Base-by-base conservation (phyloP, 2,113 vertebrate genomes). In the Pseudorasbora parva region DNA sequence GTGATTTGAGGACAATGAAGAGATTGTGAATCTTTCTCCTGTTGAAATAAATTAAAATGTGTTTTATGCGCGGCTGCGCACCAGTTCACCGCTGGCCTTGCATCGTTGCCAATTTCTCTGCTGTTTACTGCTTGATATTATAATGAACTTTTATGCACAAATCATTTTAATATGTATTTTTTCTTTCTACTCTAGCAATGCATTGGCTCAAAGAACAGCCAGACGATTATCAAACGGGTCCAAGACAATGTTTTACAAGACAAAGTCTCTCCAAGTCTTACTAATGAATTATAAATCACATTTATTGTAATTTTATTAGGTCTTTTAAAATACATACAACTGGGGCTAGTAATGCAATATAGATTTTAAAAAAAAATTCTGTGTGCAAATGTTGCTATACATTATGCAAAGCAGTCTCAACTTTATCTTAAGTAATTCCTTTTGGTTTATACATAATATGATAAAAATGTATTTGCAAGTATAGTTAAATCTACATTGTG, bases 11-110 rank as follows among this genome's bases (percentile, higher is more conserved):
- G 25, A 14, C 10, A 14, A 25, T 62, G 19, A 78, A 59, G 69
- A 60, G 10, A 60, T 49, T 60, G 60, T 73, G 54, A 73, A 21
- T 82, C 54, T 60, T 47, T 73, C 10, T 14, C 37, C 10, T 49
- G 69, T 49, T 64, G 47, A 30, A 62, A 74, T 74, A 19, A 82
- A 49, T 82, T 74, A 27, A 59, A 74, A 60, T 30, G 81, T 59
- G 54, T 73, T 49, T 57, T 73, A 43, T 45, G 17, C 17, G 1
- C 14, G 10, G 3, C 37, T 41, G 3, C 0, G 5, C 78, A 56
- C 17, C 64, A 41, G 33, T 68, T 68, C 64, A 68, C 8, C 1
- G 0, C 21, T 41, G 14, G 15, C 23, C 25, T 73, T 47, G 47
- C 9, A 45, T 74, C 51, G 14, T 56, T 73, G 41, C 27, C 54